Conservation (phyloP, 2,113 vertebrate species). For the Cottus gobio region DNA sequence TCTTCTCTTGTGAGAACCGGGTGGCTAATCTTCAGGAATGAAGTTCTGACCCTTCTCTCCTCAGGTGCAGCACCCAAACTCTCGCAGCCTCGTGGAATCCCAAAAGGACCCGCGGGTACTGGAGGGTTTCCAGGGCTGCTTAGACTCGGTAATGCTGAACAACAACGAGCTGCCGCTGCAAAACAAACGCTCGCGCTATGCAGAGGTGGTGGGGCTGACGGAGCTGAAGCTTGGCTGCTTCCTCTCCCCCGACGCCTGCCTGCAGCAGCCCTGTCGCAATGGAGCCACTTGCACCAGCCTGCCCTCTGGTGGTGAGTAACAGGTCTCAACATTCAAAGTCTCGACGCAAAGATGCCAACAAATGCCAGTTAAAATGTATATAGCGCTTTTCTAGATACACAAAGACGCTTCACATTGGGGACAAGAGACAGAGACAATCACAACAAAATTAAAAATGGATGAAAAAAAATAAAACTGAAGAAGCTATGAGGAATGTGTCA, state of each 20-base stretch:
- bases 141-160: slow-evolving; percentile 93
- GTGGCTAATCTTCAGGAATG: neutral
- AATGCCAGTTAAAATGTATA: no score
- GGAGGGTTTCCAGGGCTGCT: slow-evolving; percentile 95
- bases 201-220: slow-evolving; percentile 94
- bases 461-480: no score
- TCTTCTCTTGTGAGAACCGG: neutral
- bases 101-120: slow-evolving; percentile 86
- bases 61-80: slow-evolving; percentile 88
- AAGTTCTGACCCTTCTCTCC: neutral
- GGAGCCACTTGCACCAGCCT: slow-evolving; percentile 90
- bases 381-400: no score
- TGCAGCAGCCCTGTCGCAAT: slow-evolving; percentile 90
- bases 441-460: no score
- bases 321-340: neutral
- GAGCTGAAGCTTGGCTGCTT: slow-evolving; percentile 95
- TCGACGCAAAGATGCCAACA: neutral
- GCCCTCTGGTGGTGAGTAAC: slow-evolving; percentile 90
- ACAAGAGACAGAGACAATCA: no score
- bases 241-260: slow-evolving; percentile 92
- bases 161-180: slow-evolving; percentile 93
- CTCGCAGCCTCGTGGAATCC: slow-evolving; percentile 85
- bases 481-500: no score
- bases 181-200: slow-evolving; percentile 93
- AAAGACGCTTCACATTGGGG: no score